Evolutionary conservation across 2,797 vertebrate species (phyloP), one percentile per base, ranked within the genome.

Genomic region (Hippocampus kuda): DNA sequence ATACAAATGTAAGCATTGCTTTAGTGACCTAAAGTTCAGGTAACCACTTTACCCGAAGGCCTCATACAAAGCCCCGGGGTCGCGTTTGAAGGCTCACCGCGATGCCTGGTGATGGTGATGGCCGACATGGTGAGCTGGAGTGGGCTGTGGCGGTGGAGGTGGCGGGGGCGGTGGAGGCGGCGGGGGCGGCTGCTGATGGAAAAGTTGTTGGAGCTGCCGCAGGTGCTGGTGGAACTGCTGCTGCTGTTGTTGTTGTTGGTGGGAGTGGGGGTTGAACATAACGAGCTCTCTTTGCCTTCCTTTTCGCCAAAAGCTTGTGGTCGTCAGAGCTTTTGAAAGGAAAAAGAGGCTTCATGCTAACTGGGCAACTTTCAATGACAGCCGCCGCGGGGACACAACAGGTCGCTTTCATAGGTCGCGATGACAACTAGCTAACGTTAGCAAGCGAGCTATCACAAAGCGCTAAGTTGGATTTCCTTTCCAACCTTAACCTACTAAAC

Each of bases 191-290:
- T 90, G 92, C 61, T 91, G 93, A 70, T 93, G 92, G 71, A 91
- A 91, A 72, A 93, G 88, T 79, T 92, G 92, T 27, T 92, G 91
- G 7, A 92, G 85, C 74, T 93, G 92, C 72, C 91, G 87, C 72
- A 92, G 86, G 67, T 93, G 91, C 74, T 92, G 92, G 54, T 93
- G 92, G 67, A 92, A 86, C 82, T 95, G 92, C 13, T 94, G 92
- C 67, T 89, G 91, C 20, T 93, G 91, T 70, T 89, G 89, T 60
- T 87, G 85, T 38, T 93, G 92, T 4, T 68, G 92, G 42, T 89
- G 88, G 51, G 89, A 94, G 81, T 94, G 94, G 73, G 90, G 90
- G 72, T 92, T 92, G 75, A 92, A 93, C 91, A 92, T 92, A 15
- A 67, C 83, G 86, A 67, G 49, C 38, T 74, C 38, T 18, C 46